Evolutionary conservation across 2,888 invertebrate genomes (phyloP).

Genomic region (Sycophila texana): DNA sequence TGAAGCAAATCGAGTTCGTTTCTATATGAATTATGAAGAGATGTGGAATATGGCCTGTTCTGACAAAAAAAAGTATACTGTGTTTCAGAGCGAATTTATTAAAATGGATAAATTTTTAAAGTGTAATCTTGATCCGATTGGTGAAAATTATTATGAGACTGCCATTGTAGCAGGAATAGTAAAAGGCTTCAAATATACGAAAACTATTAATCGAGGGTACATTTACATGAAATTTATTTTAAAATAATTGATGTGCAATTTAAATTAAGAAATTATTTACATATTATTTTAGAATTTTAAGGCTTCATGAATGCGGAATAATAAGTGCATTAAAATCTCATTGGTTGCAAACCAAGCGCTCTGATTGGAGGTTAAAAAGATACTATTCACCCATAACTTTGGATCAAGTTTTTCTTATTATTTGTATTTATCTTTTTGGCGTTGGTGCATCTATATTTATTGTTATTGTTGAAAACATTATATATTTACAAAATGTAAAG

Average conservation of each 20-base stretch:
- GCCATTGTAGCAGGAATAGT: conserved; percentile 59
- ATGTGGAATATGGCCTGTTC: conserved; percentile 57
- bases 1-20: conserved; percentile 20
- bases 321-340: conserved; percentile 33
- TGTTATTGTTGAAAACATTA: conserved; percentile 34
- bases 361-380: background rate
- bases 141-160: conserved; percentile 8
- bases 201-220: conserved; percentile 62
- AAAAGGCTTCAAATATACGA: conserved; percentile 59
- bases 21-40: conserved; percentile 3
- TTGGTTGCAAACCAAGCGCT: conserved; percentile 47
- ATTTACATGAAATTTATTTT: background rate
- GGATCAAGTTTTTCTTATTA: conserved; percentile 40
- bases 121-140: conserved; percentile 57
- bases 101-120: conserved; percentile 21
- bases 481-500: background rate
- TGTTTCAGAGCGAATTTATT: conserved; percentile 50
- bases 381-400: conserved; percentile 21
- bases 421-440: conserved; percentile 26
- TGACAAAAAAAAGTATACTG: conserved; percentile 26
- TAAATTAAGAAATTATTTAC: background rate
- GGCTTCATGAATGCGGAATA: conserved; percentile 59
- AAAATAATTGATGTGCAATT: background rate
- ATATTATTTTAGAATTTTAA: conserved; percentile 58
- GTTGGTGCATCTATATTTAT: conserved; percentile 13